These are phyloP conservation scores for Typhlichthys subterraneus DNA, from an alignment of 2,797 vertebrate species.

Conservation along the genomic window DNA sequence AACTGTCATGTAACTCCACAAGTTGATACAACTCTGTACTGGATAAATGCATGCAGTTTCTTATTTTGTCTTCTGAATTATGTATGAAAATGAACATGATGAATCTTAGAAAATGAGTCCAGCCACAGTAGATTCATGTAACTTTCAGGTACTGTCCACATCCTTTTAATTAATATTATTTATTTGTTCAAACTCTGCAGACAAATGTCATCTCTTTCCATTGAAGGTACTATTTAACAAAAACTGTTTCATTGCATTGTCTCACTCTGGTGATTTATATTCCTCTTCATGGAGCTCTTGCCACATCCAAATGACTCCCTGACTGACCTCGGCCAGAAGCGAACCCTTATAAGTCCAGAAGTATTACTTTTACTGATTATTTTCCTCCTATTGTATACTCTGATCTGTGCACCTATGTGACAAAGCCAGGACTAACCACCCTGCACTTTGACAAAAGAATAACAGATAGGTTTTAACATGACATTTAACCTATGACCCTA, in stretches of 20 bases:
- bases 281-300: neutral
- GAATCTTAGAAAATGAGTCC: neutral
- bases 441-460: slow-evolving; percentile 1
- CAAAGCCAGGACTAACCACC: neutral
- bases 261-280: too few relatives aligned
- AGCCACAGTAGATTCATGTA: neutral
- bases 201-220: too few relatives aligned
- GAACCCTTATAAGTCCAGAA: neutral
- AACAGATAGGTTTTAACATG: slow-evolving; percentile 1
- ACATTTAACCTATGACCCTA: slow-evolving; percentile 11
- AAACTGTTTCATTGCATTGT: too few relatives aligned
- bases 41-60: slow-evolving; percentile 24
- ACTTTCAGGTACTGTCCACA: too few relatives aligned
- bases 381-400: slow-evolving; percentile 1
- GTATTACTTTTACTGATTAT: neutral
- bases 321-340: neutral
- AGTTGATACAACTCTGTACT: slow-evolving; percentile 2
- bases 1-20: slow-evolving; percentile 12
- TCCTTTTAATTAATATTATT: too few relatives aligned
- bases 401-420: neutral
- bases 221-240: too few relatives aligned
- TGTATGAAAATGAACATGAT: neutral
- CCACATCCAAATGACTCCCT: neutral
- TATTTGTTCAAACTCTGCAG: too few relatives aligned
- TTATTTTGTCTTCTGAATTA: slow-evolving; percentile 26